Evolutionary conservation across 2,888 invertebrate genomes (phyloP).

Genomic region (Ptychoptera contaminata): DNA sequence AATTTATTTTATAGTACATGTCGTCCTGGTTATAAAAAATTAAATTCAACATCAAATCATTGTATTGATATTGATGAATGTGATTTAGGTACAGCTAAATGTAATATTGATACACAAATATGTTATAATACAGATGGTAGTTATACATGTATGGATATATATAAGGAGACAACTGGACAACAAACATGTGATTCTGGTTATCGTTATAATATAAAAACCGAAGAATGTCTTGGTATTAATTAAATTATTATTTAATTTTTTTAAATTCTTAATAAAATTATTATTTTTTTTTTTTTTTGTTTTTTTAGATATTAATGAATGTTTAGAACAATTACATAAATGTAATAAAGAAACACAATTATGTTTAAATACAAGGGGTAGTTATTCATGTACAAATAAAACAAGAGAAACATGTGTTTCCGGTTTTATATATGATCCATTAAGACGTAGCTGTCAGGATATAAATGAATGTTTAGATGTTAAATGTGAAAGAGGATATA

Average conservation of each 20-base stretch:
- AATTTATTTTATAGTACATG: constrained; percentile 20
- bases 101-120: constrained; percentile 39
- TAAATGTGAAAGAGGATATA: constrained; percentile 38
- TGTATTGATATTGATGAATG: constrained; percentile 57
- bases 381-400: constrained; percentile 51
- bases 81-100: constrained; percentile 48
- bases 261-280: too few species aligned
- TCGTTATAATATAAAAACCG: constrained; percentile 33
- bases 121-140: constrained; percentile 57
- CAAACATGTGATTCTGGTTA: constrained; percentile 32
- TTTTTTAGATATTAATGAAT: constrained; percentile 55
- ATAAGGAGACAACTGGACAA: constrained; percentile 10
- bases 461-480: constrained; percentile 58
- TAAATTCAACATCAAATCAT: constrained; percentile 22
- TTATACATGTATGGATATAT: constrained; percentile 36
- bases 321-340: constrained; percentile 43
- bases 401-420: constrained; percentile 44
- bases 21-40: constrained; percentile 29
- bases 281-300: too few species aligned
- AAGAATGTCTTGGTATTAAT: constrained; percentile 42
- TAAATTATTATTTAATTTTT: constrained; percentile 1
- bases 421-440: constrained; percentile 43
- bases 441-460: constrained; percentile 49
- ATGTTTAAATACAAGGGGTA: constrained; percentile 56
- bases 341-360: constrained; percentile 49